Percentiles rank a stretch among this genome's conserved stretches.
These are phyloP conservation scores for Phoenoteleia sp. DNA, from an alignment of 2,888 invertebrate species.

Conservation along the genomic window DNA sequence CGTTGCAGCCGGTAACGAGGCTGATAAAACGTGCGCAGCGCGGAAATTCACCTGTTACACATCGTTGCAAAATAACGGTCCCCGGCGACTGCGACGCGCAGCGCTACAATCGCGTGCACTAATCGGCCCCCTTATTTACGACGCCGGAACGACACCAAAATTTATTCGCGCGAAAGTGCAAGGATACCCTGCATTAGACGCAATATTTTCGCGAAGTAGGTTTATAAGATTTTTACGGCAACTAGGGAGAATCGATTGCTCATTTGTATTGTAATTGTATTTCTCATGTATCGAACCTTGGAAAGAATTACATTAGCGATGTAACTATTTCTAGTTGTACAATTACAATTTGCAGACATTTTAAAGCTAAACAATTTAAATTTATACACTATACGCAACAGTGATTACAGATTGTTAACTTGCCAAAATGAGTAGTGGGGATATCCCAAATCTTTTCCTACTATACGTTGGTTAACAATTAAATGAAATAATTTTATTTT, in stretches of 20 bases:
- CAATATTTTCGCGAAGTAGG: conserved; percentile 22
- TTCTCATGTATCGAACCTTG: not conserved
- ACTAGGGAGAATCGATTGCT: conserved; percentile 12
- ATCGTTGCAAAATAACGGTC: conserved; percentile 60
- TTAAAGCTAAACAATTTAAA: too few relatives aligned
- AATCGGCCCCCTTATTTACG: conserved; percentile 57
- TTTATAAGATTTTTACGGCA: conserved; percentile 27
- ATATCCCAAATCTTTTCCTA: not conserved
- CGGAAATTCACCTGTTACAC: conserved; percentile 79
- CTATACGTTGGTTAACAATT: too few relatives aligned
- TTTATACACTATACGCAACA: too few relatives aligned
- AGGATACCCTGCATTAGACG: conserved; percentile 24
- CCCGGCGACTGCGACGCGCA: conserved; percentile 40
- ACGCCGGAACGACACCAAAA: conserved; percentile 35
- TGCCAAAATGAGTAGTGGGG: not conserved
- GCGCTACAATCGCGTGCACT: conserved; percentile 44
- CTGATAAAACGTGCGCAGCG: conserved; percentile 76
- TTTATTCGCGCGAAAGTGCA: conserved; percentile 41
- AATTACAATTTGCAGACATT: not conserved
- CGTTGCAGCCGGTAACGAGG: conserved; percentile 74
- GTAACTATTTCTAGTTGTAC: too few relatives aligned
- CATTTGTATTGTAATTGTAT: conserved; percentile 1
- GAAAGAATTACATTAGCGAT: too few relatives aligned
- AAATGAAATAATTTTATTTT: too few relatives aligned
- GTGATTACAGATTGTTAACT: not conserved